phyloP scores from a whole-genome alignment of 2,797 vertebrate species.

The Acanthiza pusilla region DNA sequence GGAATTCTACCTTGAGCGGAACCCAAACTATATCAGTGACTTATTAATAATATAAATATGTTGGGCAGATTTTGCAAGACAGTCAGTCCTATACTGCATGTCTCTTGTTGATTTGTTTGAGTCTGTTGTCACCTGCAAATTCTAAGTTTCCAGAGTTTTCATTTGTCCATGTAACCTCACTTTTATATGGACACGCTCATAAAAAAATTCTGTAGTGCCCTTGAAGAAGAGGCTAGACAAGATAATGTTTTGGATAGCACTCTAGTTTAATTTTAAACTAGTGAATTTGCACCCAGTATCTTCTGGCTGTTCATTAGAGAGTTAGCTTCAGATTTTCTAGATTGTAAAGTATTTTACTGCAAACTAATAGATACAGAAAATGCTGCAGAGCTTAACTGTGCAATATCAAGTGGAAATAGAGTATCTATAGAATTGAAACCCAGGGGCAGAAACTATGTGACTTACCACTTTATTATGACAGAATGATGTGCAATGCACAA shows the following conservation, averaged over 20 bases:
- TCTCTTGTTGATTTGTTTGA: neutral
- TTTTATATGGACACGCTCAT: neutral
- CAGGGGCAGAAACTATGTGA: neutral
- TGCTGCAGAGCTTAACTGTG: neutral
- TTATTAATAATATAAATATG: neutral
- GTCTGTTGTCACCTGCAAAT: neutral
- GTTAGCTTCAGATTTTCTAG: neutral
- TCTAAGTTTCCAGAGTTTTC: neutral
- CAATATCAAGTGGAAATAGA: neutral
- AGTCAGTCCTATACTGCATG: neutral
- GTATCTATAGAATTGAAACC: neutral
- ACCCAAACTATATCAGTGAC: neutral
- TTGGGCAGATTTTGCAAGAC: neutral
- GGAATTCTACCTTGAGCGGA: neutral
- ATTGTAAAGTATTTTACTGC: neutral
- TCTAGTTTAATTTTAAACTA: neutral
- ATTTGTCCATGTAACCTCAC: neutral
- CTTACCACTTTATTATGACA: neutral
- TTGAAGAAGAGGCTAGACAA: neutral
- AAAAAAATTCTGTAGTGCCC: neutral
- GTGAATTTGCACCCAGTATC: fast-evolving
- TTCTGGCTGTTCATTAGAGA: neutral
- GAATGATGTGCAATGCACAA: neutral
- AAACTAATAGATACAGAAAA: neutral
- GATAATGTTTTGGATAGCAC: neutral